Evolutionary conservation across 1,140 invertebrate genomes (phyloP).

Genomic region (Brevipalpus yothersi): DNA sequence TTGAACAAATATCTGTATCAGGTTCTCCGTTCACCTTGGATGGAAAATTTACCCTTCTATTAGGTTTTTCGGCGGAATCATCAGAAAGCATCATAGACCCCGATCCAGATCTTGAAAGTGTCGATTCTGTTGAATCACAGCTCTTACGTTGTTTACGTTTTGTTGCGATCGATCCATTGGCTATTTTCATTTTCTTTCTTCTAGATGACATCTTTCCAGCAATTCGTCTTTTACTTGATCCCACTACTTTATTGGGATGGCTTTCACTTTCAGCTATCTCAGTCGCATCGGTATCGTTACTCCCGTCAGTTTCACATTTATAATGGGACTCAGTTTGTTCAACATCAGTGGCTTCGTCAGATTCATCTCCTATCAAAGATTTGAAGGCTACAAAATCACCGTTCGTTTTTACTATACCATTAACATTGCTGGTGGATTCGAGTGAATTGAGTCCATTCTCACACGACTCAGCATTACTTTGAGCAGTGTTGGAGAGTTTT

Average conservation of each 20-base stretch:
- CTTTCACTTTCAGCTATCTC: constrained; percentile 17
- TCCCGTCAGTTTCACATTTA: constrained; percentile 7
- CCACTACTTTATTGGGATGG: neutral
- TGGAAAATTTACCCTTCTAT: neutral
- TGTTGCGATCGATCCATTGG: neutral
- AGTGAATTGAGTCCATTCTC: no score
- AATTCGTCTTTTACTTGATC: neutral
- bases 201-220: neutral
- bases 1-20: neutral
- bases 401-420: neutral
- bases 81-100: neutral
- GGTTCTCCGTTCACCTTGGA: neutral
- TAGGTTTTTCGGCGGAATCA: neutral
- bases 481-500: no score
- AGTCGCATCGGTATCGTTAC: constrained; percentile 13
- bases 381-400: neutral
- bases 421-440: neutral
- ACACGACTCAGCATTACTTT: no score
- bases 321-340: neutral
- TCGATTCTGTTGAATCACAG: neutral
- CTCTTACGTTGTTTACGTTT: neutral
- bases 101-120: neutral
- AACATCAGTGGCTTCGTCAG: neutral
- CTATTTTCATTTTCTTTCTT: neutral
- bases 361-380: neutral